Evolutionary conservation across 2,113 vertebrate species (phyloP), one percentile per base, ranked within the genome.

Genomic region (Amazona vittata): DNA sequence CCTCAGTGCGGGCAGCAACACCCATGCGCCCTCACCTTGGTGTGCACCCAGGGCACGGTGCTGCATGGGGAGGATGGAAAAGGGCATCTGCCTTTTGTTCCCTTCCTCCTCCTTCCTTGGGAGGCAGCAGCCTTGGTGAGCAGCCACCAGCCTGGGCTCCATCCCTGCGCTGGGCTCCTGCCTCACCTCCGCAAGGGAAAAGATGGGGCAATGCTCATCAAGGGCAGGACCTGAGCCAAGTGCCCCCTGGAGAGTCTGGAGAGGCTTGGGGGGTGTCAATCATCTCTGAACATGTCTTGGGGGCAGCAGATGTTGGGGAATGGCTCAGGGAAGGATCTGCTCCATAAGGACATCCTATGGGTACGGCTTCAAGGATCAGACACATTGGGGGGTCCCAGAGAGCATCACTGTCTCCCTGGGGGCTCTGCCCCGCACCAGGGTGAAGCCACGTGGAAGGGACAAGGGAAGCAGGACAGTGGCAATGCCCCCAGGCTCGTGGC

Each of bases 201-300:
- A 0, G 0, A 43, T 49, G 65, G 35, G 39, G 20, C 1, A 5
- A 59, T 4, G 19, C 35, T 59, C 52, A 55, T 41, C 0, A 0
- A 14, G 35, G 28, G 15, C 44, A 52, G 47, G 6, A 8, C 41
- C 20, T 46, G 52, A 62, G 59, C 47, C 24, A 22, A 29, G 46
- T 4, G 8, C 2, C 2, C 28, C 14, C 17, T 11, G 25, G 46
- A 20, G 22, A 53, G 73, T 15, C 7, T 26, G 52, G 63, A 71
- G 35, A 57, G 15, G 63, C 13, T n/a, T 28, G 46, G 35, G 26
- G 2, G 10, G 3, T 64, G 5, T 46, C 41, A 29, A 1, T 29
- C 16, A 25, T 41, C 49, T 63, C 16, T 43, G 46, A 29, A 10
- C 5, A 7, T 19, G 4, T 52, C 47, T 52, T 0, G 0, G 49